Percentiles rank a stretch among this genome's conserved stretches.
phyloP scores from a whole-genome alignment of 2,888 invertebrate species.

The Drosophila phalerata region DNA sequence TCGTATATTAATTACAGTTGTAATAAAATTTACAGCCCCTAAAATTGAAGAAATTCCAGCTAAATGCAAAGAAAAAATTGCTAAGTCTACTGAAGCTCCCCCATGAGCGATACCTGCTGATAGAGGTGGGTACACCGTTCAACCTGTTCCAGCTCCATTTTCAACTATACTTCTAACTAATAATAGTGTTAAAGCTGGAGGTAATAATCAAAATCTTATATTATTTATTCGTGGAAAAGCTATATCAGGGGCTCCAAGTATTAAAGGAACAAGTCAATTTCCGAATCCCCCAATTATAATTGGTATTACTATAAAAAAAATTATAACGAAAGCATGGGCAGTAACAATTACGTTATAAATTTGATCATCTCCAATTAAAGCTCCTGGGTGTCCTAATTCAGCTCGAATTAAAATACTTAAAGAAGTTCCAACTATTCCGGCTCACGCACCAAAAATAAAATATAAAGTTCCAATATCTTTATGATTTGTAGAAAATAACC shows the following conservation, averaged over 20 bases:
- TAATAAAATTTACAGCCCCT: conserved; percentile 93
- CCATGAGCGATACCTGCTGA: conserved; percentile 88
- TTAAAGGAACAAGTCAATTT: conserved; percentile 92
- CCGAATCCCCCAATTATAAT: conserved; percentile 94
- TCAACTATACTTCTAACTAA: conserved; percentile 89
- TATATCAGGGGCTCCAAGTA: conserved; percentile 92
- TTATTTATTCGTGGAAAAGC: conserved; percentile 94
- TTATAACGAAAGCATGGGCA: conserved; percentile 93
- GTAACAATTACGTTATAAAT: conserved; percentile 93
- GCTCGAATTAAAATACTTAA: conserved; percentile 59
- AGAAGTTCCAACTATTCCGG: conserved; percentile 87
- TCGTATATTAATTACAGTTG: conserved; percentile 91
- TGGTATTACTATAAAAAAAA: conserved; percentile 92
- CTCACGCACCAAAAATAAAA: conserved; percentile 89
- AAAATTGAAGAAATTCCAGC: conserved; percentile 91
- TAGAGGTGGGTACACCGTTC: conserved; percentile 92
- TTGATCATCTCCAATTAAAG: conserved; percentile 90
- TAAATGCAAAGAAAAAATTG: conserved; percentile 92
- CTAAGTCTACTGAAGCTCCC: conserved; percentile 90
- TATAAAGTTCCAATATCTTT: conserved; percentile 92
- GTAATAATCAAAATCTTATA: conserved; percentile 93
- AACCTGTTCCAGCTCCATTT: conserved; percentile 91
- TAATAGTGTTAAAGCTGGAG: conserved; percentile 89
- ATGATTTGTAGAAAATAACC: conserved; percentile 90
- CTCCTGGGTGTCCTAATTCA: conserved; percentile 86